Evolutionary conservation across 2,113 vertebrate genomes (phyloP), one percentile per base, ranked within the genome.

Genomic region (Amblyopsis rosae): DNA sequence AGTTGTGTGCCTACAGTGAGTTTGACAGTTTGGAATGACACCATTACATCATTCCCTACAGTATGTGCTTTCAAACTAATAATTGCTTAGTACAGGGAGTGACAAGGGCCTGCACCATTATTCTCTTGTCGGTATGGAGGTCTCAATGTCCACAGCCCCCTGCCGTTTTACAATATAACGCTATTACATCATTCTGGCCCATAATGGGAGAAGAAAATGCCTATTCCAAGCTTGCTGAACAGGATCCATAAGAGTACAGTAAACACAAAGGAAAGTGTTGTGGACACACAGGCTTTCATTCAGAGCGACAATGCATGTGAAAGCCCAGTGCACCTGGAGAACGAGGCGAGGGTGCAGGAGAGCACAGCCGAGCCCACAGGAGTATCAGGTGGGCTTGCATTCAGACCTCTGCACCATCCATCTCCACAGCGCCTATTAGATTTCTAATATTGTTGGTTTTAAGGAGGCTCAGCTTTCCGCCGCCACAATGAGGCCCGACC

Each of bases 371-470:
- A 80, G 73, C 64, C 65, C 54, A 15, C 66, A 73, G 68, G 80
- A 77, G 71, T 77, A 84, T 86, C 85, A 81, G 70, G 77, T 69
- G 74, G 69, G 74, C 19, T 57, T 73, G 67, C 69, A 78, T 68
- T 75, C 81, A 81, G 77, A 79, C 75, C 59, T 77, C 69, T 4
- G 58, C 61, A 69, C n/a, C 70, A 79, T 86, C 79, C 12, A 66
- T 77, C 66, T 65, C 75, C 56, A 62, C 70, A 55, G 69, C 70
- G 65, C 60, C 81, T 74, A 87, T 83, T 88, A 76, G 73, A 86
- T 87, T 88, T 86, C 84, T 76, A 86, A 89, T 83, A 88, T 75
- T 88, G 77, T 77, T 82, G 66, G 56, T 80, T 78, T 87, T 85
- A 69, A 70, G 70, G 53, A 80, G 69, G 73, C 76, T 88, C 68